Evolutionary conservation across 2,113 vertebrate genomes (phyloP).

Genomic region (Atrichornis clamosus): DNA sequence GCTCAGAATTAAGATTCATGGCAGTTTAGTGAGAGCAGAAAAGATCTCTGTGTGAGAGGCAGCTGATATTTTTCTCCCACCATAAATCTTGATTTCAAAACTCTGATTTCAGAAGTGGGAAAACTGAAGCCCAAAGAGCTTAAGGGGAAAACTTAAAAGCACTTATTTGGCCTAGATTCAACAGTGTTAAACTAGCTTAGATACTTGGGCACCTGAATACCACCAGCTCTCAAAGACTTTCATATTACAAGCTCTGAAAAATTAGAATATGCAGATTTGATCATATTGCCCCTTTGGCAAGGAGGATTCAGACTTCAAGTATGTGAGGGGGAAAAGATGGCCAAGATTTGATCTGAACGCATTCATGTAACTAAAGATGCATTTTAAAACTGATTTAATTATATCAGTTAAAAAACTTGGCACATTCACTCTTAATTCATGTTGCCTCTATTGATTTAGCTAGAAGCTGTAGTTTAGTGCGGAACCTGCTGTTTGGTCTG

Average conservation of each 20-base stretch:
- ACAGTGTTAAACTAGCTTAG: slow-evolving; percentile 44
- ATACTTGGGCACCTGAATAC: slow-evolving; percentile 42
- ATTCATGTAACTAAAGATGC: slow-evolving; percentile 38
- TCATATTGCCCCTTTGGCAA: slow-evolving; percentile 59
- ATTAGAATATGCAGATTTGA: slow-evolving; percentile 58
- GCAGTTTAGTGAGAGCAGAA: slow-evolving; percentile 41
- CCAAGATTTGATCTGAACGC: slow-evolving; percentile 36
- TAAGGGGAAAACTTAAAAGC: slow-evolving; percentile 66
- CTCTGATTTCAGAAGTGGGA: slow-evolving; percentile 59
- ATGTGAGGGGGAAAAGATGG: slow-evolving; percentile 37
- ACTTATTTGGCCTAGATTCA: slow-evolving; percentile 67
- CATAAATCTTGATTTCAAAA: slow-evolving; percentile 64
- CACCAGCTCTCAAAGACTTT: slow-evolving; percentile 39
- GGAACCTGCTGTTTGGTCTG: neutral
- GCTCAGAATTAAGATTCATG: slow-evolving; percentile 61
- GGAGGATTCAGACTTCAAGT: slow-evolving; percentile 16
- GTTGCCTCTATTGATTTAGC: slow-evolving; percentile 26
- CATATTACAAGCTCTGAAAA: slow-evolving; percentile 42
- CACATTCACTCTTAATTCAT: neutral
- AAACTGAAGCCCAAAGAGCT: slow-evolving; percentile 61
- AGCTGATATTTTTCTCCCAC: slow-evolving; percentile 66
- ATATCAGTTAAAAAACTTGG: slow-evolving; percentile 26
- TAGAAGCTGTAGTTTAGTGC: neutral
- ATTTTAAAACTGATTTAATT: slow-evolving; percentile 59
- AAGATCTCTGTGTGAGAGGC: slow-evolving; percentile 54